A percentile compares a stretch with the other conserved stretches of the same genome.
phyloP scores from a whole-genome alignment of 2,888 invertebrate genomes.

The Anarsia innoxiella region DNA sequence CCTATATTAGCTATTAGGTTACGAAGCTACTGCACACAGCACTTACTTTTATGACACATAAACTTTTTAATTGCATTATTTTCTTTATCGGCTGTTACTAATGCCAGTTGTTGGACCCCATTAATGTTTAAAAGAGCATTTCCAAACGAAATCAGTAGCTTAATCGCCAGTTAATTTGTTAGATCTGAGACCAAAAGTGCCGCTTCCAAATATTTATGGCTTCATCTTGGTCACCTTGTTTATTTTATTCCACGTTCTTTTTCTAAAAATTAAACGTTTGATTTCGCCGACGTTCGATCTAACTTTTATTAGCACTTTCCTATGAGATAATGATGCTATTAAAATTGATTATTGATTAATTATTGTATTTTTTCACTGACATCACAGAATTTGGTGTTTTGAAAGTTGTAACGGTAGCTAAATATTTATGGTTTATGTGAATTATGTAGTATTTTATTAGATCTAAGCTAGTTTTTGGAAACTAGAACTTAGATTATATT shows the following conservation, averaged over 20 bases:
- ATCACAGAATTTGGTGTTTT: neutral
- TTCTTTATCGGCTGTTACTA: conserved; percentile 25
- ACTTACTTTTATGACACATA: conserved; percentile 1
- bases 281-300: conserved; percentile 30
- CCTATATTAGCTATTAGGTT: neutral
- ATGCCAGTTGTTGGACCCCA: conserved; percentile 56
- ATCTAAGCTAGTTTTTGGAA: neutral
- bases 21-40: neutral
- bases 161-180: conserved; percentile 73
- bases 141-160: conserved; percentile 66
- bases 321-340: conserved; percentile 40
- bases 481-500: no score
- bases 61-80: conserved; percentile 13
- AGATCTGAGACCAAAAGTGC: conserved; percentile 59
- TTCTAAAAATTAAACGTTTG: conserved; percentile 22
- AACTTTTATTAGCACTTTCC: conserved; percentile 29
- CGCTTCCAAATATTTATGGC: conserved; percentile 64
- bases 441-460: neutral
- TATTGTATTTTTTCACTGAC: conserved; percentile 12
- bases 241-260: conserved; percentile 42
- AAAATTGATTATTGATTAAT: conserved; percentile 28
- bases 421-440: neutral
- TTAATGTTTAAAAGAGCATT: conserved; percentile 52
- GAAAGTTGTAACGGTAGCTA: conserved; percentile 7
- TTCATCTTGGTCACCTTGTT: conserved; percentile 60